These are phyloP conservation scores for Tenualosa ilisha DNA, from an alignment of 2,797 vertebrate genomes.

Conservation along the genomic window DNA sequence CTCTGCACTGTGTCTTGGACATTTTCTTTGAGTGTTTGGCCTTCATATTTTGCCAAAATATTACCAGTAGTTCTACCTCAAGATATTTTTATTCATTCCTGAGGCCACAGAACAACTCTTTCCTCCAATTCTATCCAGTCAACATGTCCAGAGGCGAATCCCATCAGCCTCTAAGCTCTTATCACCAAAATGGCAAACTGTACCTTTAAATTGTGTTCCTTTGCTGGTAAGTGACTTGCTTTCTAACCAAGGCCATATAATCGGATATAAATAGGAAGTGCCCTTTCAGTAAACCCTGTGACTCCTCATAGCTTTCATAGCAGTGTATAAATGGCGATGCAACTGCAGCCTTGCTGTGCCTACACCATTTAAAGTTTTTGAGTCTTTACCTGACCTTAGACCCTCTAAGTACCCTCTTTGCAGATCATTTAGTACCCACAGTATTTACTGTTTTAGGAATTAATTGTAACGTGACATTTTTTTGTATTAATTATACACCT, in stretches of 20 bases:
- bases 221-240: neutral
- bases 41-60: neutral
- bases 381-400: too few species aligned
- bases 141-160: neutral
- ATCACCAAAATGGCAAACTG: neutral
- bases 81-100: neutral
- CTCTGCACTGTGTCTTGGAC: neutral
- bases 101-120: neutral
- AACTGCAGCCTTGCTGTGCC: slow-evolving; percentile 28
- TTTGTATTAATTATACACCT: too few species aligned
- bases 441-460: too few species aligned
- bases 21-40: neutral
- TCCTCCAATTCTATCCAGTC: neutral
- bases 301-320: slow-evolving; percentile 41
- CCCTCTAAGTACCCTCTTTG: too few species aligned
- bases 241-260: neutral
- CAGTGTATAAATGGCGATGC: slow-evolving; percentile 21
- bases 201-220: neutral
- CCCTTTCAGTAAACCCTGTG: slow-evolving; percentile 44
- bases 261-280: slow-evolving; percentile 46
- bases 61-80: neutral
- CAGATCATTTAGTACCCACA: too few species aligned
- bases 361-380: neutral
- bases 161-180: neutral
- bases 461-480: too few species aligned